Percentiles rank a stretch among this genome's conserved stretches.
These are phyloP conservation scores for Chaetogeoica ovagalla DNA, from an alignment of 2,888 invertebrate genomes.

Conservation along the genomic window DNA sequence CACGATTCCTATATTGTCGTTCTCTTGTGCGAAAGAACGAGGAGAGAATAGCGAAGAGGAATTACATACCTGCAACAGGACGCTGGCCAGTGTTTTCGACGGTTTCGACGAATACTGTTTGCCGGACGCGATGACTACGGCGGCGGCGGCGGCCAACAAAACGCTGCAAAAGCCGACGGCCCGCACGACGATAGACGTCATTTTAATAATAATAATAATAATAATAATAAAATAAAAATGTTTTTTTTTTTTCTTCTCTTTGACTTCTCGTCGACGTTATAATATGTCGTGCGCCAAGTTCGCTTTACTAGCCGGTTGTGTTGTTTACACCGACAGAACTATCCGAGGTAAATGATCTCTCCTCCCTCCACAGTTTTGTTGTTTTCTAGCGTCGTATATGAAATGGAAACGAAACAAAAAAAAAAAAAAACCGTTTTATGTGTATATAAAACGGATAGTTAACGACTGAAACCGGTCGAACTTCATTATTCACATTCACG, in stretches of 20 bases:
- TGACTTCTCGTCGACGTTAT: too few relatives aligned
- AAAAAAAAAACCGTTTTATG: not conserved
- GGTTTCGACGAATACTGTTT: not conserved
- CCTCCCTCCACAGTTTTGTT: not conserved
- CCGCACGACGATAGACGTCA: not conserved
- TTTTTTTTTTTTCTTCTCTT: too few relatives aligned
- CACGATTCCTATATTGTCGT: too few relatives aligned
- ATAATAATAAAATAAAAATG: too few relatives aligned
- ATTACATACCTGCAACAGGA: too few relatives aligned
- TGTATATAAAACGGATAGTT: not conserved
- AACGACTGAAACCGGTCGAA: constrained; percentile 41
- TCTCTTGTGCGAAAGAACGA: too few relatives aligned
- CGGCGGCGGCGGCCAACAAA: not conserved
- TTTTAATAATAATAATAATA: too few relatives aligned
- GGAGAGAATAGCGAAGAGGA: too few relatives aligned
- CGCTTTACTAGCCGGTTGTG: not conserved
- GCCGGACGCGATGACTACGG: not conserved
- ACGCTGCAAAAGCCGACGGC: not conserved
- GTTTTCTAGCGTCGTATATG: too few relatives aligned
- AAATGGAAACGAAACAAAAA: not conserved
- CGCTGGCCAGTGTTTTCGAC: too few relatives aligned
- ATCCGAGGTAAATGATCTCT: constrained; percentile 24
- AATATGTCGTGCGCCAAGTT: too few relatives aligned
- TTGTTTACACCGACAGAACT: too few relatives aligned
- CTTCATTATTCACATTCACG: constrained; percentile 45